Base-by-base conservation (phyloP, 1,140 invertebrate genomes). In the Drosophila erecta region DNA sequence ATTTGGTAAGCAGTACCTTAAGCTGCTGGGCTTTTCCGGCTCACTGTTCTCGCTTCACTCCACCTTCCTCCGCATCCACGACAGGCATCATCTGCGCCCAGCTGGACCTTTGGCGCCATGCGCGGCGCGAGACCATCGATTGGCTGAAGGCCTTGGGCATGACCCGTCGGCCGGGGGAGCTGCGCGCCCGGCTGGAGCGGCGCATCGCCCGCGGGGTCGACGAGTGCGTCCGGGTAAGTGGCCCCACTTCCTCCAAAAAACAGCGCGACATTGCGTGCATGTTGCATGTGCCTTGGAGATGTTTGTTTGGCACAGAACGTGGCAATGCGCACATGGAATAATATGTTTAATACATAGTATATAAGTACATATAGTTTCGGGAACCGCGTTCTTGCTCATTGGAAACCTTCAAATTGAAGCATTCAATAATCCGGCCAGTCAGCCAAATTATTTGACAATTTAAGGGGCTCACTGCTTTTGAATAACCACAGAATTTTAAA, bases 31-130 rank as follows among this genome's bases (percentile, higher is more conserved):
- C n/a, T 1, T 14, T 12, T 15, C 8, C 1, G 8, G 14, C 12
- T 27, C 14, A n/a, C 12, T 47, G 17, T 17, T 17, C 1, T 17
- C 1, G 17, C 17, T 17, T 17, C n/a, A n/a, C 1, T 17, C 17
- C 17, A 17, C 17, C 1, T 17, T 17, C 17, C 17, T 17, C 17
- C 17, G 17, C 17, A n/a, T n/a, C n/a, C 7, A 30, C 27, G n/a
- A 20, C 81, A 97, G 97, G 97, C 53, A 91, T 98, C 5, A 96
- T 97, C 81, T 96, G 96, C 64, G 94, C 97, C 2, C 95, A 97
- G 91, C 97, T 97, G 0, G 93, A 94, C 4, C 81, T 95, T 15
- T 98, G 97, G 97, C 95, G 94, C 73, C 95, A 97, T 74, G 96
- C 98, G 77, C 93, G 97, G 27, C 95, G 95, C 80, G 96, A 98